A percentile compares a stretch with the other conserved stretches of the same genome.
These are phyloP conservation scores for Hestina assimilis DNA, from an alignment of 1,140 invertebrate genomes.

Conservation along the genomic window DNA sequence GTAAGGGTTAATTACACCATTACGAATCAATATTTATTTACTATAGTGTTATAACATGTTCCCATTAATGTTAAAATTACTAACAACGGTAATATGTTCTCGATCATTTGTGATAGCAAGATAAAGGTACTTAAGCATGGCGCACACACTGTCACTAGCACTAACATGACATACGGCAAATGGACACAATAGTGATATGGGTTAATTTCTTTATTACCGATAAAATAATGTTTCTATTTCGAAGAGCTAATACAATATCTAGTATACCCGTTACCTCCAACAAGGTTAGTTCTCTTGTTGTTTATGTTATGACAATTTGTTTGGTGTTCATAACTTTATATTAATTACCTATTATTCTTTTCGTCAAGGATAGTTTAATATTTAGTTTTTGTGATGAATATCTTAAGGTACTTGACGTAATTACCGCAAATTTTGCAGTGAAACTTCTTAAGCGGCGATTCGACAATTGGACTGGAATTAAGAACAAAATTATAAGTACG, in stretches of 20 bases:
- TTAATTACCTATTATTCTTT: too few relatives aligned
- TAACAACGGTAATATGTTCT: slow-evolving; percentile 40
- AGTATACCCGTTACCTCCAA: slow-evolving; percentile 30
- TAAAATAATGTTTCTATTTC: slow-evolving; percentile 50
- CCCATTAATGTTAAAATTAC: slow-evolving; percentile 16
- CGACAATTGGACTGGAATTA: too few relatives aligned
- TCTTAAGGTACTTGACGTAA: too few relatives aligned
- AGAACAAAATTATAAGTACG: too few relatives aligned
- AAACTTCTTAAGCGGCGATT: too few relatives aligned
- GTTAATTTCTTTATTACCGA: slow-evolving; percentile 2
- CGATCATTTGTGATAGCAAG: slow-evolving; percentile 35
- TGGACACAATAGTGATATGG: slow-evolving; percentile 10
- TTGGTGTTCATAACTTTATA: too few relatives aligned
- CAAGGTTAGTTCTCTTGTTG: slow-evolving; percentile 1
- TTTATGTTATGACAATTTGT: too few relatives aligned
- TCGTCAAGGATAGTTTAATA: too few relatives aligned
- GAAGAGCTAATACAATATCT: slow-evolving; percentile 44
- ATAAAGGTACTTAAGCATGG: slow-evolving; percentile 28
- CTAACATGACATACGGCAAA: slow-evolving; percentile 1
- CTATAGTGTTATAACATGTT: neutral
- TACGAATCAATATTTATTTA: neutral
- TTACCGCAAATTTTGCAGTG: too few relatives aligned
- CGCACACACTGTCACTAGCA: slow-evolving; percentile 7
- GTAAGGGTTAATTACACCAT: neutral
- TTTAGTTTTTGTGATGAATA: too few relatives aligned